Conservation (phyloP, 2,797 vertebrate species). For the Hipposideros larvatus region DNA sequence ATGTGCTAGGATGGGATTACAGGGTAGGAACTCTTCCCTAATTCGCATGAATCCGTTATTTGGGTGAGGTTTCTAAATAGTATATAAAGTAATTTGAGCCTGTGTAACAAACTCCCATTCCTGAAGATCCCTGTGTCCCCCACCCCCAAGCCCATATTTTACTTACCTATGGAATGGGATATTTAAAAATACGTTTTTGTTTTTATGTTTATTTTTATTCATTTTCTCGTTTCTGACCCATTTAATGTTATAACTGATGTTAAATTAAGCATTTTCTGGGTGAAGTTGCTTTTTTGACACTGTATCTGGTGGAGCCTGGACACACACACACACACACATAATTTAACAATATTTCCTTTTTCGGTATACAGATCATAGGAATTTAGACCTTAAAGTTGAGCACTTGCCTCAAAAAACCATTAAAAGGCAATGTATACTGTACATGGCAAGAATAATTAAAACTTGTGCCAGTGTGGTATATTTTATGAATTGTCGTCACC, state of each 20-base stretch:
- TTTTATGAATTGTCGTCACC: slow-evolving; percentile 54
- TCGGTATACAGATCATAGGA: background rate
- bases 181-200: background rate
- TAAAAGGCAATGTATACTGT: background rate
- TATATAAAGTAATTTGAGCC: background rate
- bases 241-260: slow-evolving; percentile 23
- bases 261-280: slow-evolving; percentile 10
- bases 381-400: slow-evolving; percentile 51
- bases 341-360: slow-evolving; percentile 46
- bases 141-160: background rate
- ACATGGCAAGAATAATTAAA: slow-evolving; percentile 35
- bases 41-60: background rate
- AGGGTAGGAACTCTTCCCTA: background rate
- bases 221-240: background rate
- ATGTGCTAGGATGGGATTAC: background rate
- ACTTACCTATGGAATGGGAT: background rate
- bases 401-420: slow-evolving; percentile 34
- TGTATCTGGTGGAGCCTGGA: background rate
- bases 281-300: slow-evolving; percentile 48
- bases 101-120: background rate
- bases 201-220: slow-evolving; percentile 40
- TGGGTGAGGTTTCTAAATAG: background rate
- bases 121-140: background rate
- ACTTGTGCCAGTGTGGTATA: background rate
- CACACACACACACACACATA: background rate